Base-by-base conservation (phyloP, 2,888 invertebrate species). In the Allolobophora icterica region DNA sequence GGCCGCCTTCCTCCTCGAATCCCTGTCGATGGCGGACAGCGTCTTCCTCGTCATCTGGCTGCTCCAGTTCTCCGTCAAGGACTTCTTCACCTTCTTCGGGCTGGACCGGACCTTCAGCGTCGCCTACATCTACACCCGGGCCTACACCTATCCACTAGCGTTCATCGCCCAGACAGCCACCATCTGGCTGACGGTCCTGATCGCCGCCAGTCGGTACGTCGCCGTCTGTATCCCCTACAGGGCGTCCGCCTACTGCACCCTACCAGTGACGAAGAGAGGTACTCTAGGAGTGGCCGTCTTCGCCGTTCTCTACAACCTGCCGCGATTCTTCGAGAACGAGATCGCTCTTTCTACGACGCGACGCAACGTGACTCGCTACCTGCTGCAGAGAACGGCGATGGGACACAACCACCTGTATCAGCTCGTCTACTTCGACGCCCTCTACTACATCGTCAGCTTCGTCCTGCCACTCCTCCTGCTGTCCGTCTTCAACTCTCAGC, bases 151-250 rank as follows among this genome's bases (percentile, higher is more conserved):
- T 84, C 91, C 91, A 15, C 89, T 91, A 84, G 35, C 91, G 35
- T 92, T 91, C 91, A 91, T 91, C 33, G 89, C 90, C 5, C 92
- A 92, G 87, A 91, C 91, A 13, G 90, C 91, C 58, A 92, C 91
- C 33, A 91, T 92, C 40, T 92, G 91, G 91, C 40, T 92, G 90
- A 92, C 92, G n/a, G 92, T 92, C 30, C 91, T 92, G 11, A 91
- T 92, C n/a, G 92, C 92, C 35, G 91, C 84, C 89, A 91, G 90
- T 42, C 84, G 92, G 1, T 91, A 91, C 90, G 71, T 92, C n/a
- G 91, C 92, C 40, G 91, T 92, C 24, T 92, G 91, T n/a, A 34
- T 84, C 30, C 92, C 30, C 58, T 89, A 42, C 35, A 87, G 34
- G 90, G 90, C 42, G 40, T 83, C 71, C 84, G 2, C 38, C 42